Conservation (phyloP, 2,888 invertebrate species). For the Nephrocerus scutellatus region DNA sequence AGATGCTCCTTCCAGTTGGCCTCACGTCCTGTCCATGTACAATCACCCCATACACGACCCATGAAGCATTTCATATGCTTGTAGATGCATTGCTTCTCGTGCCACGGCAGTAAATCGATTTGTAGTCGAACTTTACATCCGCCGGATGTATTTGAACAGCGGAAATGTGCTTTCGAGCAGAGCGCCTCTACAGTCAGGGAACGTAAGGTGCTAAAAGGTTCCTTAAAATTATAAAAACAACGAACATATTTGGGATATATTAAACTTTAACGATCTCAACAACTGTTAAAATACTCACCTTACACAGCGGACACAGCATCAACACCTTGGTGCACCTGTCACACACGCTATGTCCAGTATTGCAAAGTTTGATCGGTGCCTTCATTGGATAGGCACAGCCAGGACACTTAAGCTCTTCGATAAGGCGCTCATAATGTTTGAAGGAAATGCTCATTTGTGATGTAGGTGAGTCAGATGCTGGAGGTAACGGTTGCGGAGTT, state of each 20-base stretch:
- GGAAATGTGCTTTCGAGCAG: conserved; percentile 55
- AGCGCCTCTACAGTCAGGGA: conserved; percentile 55
- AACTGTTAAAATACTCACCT: conserved; percentile 30
- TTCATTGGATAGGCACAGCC: conserved; percentile 45
- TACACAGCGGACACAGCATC: conserved; percentile 42
- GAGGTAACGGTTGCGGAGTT: conserved; percentile 1
- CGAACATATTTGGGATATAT: not conserved
- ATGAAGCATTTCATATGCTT: conserved; percentile 46
- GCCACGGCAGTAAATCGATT: conserved; percentile 51
- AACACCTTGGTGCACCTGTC: conserved; percentile 40
- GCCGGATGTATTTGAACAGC: conserved; percentile 50
- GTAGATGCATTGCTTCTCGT: conserved; percentile 46
- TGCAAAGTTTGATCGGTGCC: conserved; percentile 42
- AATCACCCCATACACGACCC: conserved; percentile 50
- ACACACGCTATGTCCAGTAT: conserved; percentile 44
- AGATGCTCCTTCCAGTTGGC: conserved; percentile 59
- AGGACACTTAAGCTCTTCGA: conserved; percentile 45
- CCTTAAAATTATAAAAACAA: conserved; percentile 41
- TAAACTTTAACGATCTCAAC: not conserved
- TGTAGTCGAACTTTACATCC: conserved; percentile 55
- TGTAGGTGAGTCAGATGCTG: conserved; percentile 8
- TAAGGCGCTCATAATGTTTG: conserved; percentile 42
- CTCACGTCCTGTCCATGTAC: conserved; percentile 55
- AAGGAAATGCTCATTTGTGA: conserved; percentile 24
- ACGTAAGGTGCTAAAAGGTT: conserved; percentile 52